Evolutionary conservation across 1,140 invertebrate species (phyloP), one percentile per base, ranked within the genome.

Genomic region (Drosophila bocqueti): DNA sequence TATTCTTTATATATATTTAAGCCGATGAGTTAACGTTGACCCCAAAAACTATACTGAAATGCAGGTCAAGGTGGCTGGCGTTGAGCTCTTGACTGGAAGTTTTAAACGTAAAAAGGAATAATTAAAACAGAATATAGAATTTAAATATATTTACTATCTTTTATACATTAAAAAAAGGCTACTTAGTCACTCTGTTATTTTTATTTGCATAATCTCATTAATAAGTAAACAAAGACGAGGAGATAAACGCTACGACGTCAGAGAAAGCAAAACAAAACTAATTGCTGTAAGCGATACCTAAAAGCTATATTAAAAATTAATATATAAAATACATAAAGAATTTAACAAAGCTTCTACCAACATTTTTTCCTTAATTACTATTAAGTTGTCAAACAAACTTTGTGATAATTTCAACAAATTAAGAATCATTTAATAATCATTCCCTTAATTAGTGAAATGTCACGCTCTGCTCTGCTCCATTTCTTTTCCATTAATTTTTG

Each of bases 21-120:
- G 16, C 75, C 54, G 5, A 34, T 46, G 29, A 18, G 43, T 59
- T 15, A 9, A 3, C n/a, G 18, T 15, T 52, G 69, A 49, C 29
- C 21, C 45, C 43, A 73, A 73, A 57, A 73, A 43, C 7, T 15
- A 50, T 8, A 36, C n/a, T 6, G 10, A 13, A 34, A 79, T 46
- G 40, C 77, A 69, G 60, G 66, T 78, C 71, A 75, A 75, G 72
- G 72, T 63, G 36, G 24, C 11, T 16, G 15, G 4, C 11, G 18
- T 16, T 69, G 29, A 18, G 38, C n/a, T 38, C 24, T 34, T 34
- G 7, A 15, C 13, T 13, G 1, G 13, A 1, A 49, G 21, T 8
- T 50, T 1, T 24, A 11, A 24, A 26, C 10, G 2, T 11, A 7
- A 57, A 5, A 6, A 18, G 11, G 5, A 63, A 15, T 55, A 55